Evolutionary conservation across 2,888 invertebrate genomes (phyloP).

Genomic region (Agrypnus murinus): DNA sequence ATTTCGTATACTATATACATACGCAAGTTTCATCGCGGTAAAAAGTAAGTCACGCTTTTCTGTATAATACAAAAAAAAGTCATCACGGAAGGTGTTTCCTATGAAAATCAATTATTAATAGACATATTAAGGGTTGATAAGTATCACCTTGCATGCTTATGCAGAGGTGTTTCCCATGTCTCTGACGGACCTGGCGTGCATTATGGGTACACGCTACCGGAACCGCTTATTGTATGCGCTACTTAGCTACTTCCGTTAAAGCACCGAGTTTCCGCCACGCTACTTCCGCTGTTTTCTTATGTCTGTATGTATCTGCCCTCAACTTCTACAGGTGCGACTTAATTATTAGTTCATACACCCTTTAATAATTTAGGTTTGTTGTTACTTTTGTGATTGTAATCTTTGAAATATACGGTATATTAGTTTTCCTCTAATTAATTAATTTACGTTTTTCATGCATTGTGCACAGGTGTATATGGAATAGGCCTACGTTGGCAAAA

Average conservation of each 20-base stretch:
- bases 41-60: slow-evolving; percentile 50
- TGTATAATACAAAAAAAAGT: slow-evolving; percentile 27
- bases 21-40: slow-evolving; percentile 36
- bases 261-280: slow-evolving; percentile 69
- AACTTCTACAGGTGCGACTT: slow-evolving; percentile 63
- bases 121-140: slow-evolving; percentile 53
- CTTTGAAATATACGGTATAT: slow-evolving; percentile 1
- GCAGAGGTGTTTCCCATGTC: slow-evolving; percentile 58
- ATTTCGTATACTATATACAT: slow-evolving; percentile 6
- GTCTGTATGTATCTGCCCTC: slow-evolving; percentile 50
- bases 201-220: slow-evolving; percentile 69
- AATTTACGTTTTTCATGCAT: too few species aligned
- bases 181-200: slow-evolving; percentile 54
- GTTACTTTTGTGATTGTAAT: slow-evolving; percentile 21
- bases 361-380: slow-evolving; percentile 19
- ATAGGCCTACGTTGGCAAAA: too few species aligned
- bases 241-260: slow-evolving; percentile 71
- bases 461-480: too few species aligned
- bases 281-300: slow-evolving; percentile 70
- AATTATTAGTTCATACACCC: slow-evolving; percentile 53
- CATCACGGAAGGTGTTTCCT: slow-evolving; percentile 49
- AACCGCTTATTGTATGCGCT: slow-evolving; percentile 71
- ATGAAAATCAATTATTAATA: slow-evolving; percentile 58
- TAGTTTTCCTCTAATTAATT: too few species aligned
- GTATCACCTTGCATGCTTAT: slow-evolving; percentile 58